Base-by-base conservation (phyloP, 2,113 vertebrate species). In the Sceloporus undulatus region DNA sequence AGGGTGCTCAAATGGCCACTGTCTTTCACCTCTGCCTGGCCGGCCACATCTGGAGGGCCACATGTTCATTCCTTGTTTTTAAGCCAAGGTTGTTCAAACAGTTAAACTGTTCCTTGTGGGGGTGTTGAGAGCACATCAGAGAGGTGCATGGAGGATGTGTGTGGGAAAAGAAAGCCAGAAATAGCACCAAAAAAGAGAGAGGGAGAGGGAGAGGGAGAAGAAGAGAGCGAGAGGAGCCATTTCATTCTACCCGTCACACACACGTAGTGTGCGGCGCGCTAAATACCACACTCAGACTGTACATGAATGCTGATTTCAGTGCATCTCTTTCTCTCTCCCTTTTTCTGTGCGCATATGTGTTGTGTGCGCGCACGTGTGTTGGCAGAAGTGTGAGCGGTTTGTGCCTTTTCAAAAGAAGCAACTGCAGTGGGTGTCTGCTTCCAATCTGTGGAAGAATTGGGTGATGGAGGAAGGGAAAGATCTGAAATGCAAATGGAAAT, bases 161-260 rank as follows among this genome's bases (percentile, higher is more conserved):
- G 54, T 13, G 48, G 13, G 27, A 52, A 34, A 38, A 62, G 34
- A 38, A 52, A 73, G 66, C 66, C 85, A 59, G 85, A 81, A 87
- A 80, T 80, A 87, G 86, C 86, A 62, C 34, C 5, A 25, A 73
- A 74, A 34, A 62, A 62, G 59, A 62, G 59, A 62, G 13, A 18
- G 18, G 11, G 18, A 62, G 59, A 62, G 56, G 11, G 59, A 62
- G 59, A 18, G 59, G 59, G 42, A 48, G 13, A 18, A 62, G 59
- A 62, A 62, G 59, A 62, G 59, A 62, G 59, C 14, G 59, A 62
- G 59, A 87, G 86, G 79, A 81, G 86, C 86, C 86, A n/a, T 81
- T 87, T 73, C 78, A 9, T 82, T 74, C 34, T 11, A 16, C 78
- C 79, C 48, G n/a, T 74, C 54, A 74, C 79, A 56, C 21, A 62